Evolutionary conservation across 2,888 invertebrate genomes (phyloP).

Genomic region (Lamproptera curius): DNA sequence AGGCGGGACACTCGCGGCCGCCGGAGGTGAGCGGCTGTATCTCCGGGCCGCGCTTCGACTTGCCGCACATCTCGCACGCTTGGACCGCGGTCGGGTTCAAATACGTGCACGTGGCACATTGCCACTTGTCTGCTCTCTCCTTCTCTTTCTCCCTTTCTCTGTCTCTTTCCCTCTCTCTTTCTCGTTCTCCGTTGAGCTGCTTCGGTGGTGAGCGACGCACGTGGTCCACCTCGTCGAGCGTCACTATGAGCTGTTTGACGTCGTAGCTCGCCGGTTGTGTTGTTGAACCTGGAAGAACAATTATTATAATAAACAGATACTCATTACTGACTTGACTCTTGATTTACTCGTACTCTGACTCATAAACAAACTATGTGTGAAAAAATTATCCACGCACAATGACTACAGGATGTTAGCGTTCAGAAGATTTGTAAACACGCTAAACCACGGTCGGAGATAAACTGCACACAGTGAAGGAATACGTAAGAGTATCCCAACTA

Average conservation of each 20-base stretch:
- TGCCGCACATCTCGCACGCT: slow-evolving; percentile 88
- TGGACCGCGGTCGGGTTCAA: slow-evolving; percentile 73
- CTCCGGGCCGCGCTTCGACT: slow-evolving; percentile 79
- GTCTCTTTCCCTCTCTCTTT: slow-evolving; percentile 31
- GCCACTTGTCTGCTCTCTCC: slow-evolving; percentile 74
- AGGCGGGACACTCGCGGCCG: slow-evolving; percentile 85
- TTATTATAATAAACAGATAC: too few relatives aligned
- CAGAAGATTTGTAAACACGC: too few relatives aligned
- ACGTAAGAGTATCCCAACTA: too few relatives aligned
- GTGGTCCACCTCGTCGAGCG: slow-evolving; percentile 61
- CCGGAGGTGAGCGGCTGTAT: slow-evolving; percentile 83
- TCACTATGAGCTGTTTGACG: slow-evolving; percentile 62
- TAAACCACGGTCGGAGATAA: too few relatives aligned
- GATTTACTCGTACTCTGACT: too few relatives aligned
- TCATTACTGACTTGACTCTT: too few relatives aligned
- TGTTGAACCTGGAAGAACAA: slow-evolving; percentile 37
- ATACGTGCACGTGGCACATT: slow-evolving; percentile 85
- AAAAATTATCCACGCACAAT: too few relatives aligned
- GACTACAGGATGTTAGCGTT: too few relatives aligned
- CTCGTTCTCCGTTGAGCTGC: slow-evolving; percentile 42
- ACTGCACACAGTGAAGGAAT: too few relatives aligned
- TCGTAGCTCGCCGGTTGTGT: slow-evolving; percentile 48
- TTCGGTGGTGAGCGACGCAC: slow-evolving; percentile 41
- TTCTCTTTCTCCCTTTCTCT: slow-evolving; percentile 27
- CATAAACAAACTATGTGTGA: too few relatives aligned